Evolutionary conservation across 2,888 invertebrate genomes (phyloP), one percentile per base, ranked within the genome.

Genomic region (Cryptophagus acutangulus): DNA sequence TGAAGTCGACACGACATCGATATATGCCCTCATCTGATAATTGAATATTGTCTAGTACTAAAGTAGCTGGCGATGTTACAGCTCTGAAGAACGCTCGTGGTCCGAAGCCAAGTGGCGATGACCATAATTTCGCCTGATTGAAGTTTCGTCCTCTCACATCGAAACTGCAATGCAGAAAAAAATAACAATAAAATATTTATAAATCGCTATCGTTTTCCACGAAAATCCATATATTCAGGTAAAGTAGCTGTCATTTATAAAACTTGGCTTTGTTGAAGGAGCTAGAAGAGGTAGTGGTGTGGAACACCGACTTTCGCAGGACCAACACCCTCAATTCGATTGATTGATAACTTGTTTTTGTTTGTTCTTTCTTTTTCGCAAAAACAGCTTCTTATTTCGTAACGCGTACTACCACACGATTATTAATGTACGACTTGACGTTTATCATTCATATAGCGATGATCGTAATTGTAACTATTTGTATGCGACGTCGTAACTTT

Each of bases 1-100:
- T 76, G 66, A 84, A 84, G 65, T 84, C 84, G 41, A 84, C 84
- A 41, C 84, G 73, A 68, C 84, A 84, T 46, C 84, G 72, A 66
- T 83, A 83, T 47, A 81, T 74, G 31, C 83, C 83, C 60, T 82
- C 82, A 65, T 84, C 84, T 29, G 71, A 64, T 40, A 76, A 65
- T 49, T 74, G 71, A 36, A 79, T 71, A 59, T 74, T 74, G 58
- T 77, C 75, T 58, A 79, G 75, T 62, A 71, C 61, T 48, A 79
- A 70, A 48, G 75, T 73, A n/a, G 78, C 78, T n/a, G 76, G 76
- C 44, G 71, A 71, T 34, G 76, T 71, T 14, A 71, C 70, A 1
- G 73, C 67, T 49, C 74, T 69, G 63, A 79, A 79, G 61, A 71
- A 75, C 28, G 78, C 79, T 47, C 79, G 65, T 18, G 69, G 67